phyloP scores from a whole-genome alignment of 2,113 vertebrate genomes.

The Forbesichthys papilliferus region DNA sequence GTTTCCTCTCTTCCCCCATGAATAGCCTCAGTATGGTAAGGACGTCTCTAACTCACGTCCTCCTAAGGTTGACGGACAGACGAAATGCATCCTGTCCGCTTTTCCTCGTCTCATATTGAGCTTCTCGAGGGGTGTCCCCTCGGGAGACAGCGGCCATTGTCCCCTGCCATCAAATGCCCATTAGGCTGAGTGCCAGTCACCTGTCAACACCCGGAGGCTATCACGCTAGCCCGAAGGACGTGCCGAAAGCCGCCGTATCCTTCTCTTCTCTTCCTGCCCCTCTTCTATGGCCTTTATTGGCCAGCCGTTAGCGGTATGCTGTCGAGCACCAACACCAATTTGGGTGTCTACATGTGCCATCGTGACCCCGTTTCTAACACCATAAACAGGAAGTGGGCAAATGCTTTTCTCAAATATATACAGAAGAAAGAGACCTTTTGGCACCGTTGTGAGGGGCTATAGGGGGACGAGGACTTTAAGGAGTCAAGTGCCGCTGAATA shows the following conservation, averaged over 20 bases:
- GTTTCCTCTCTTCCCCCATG: constrained; percentile 19
- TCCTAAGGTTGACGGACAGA: constrained; percentile 60
- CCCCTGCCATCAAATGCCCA: constrained; percentile 67
- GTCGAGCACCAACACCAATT: constrained; percentile 42
- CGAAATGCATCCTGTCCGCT: constrained; percentile 57
- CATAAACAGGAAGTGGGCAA: constrained; percentile 34
- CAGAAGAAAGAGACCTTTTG: constrained; percentile 38
- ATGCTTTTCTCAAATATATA: constrained; percentile 27
- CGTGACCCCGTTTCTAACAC: constrained; percentile 3
- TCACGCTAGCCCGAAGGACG: neutral
- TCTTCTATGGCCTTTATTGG: constrained; percentile 33
- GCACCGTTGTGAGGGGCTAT: constrained; percentile 59
- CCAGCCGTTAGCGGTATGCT: constrained; percentile 59
- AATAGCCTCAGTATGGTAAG: constrained; percentile 49
- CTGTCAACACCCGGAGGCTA: constrained; percentile 65
- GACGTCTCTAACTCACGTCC: constrained; percentile 2
- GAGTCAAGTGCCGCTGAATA: constrained; percentile 74
- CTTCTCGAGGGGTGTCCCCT: constrained; percentile 60
- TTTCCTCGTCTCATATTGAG: constrained; percentile 52
- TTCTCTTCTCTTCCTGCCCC: neutral
- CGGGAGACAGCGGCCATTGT: constrained; percentile 56
- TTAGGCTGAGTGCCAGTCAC: constrained; percentile 70
- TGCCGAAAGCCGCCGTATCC: neutral
- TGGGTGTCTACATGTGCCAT: neutral
- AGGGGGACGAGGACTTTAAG: constrained; percentile 73